phyloP scores from a whole-genome alignment of 1,140 invertebrate species.

The Drosophila chauvacae region DNA sequence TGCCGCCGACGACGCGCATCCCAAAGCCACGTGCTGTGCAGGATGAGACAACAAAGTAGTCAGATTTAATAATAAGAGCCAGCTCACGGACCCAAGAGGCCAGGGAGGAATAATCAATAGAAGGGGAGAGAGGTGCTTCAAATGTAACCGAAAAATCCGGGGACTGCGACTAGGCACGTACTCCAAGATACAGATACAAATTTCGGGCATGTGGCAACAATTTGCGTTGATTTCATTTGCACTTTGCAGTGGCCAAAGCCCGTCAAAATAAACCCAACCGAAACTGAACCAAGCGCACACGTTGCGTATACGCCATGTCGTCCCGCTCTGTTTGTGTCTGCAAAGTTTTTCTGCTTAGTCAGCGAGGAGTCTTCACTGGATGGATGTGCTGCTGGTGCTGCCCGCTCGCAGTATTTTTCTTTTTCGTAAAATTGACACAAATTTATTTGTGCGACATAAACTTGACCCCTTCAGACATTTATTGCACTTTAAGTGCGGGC shows the following conservation, averaged over 20 bases:
- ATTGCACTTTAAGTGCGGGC: conserved; percentile 13
- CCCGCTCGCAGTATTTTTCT: conserved; percentile 42
- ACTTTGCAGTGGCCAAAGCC: conserved; percentile 61
- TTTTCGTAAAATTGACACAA: conserved; percentile 23
- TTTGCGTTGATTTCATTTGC: conserved; percentile 81
- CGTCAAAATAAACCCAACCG: conserved; percentile 23
- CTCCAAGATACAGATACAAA: conserved; percentile 56
- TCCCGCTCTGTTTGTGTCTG: conserved; percentile 41
- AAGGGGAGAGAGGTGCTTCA: conserved; percentile 16
- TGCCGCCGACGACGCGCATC: conserved; percentile 96
- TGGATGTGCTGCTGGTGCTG: conserved; percentile 8
- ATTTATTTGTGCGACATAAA: conserved; percentile 46
- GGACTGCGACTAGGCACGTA: conserved; percentile 55
- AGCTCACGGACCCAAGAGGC: conserved; percentile 21
- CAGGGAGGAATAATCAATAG: conserved; percentile 66
- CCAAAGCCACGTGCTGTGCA: conserved; percentile 93
- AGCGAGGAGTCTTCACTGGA: conserved; percentile 11
- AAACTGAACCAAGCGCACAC: conserved; percentile 11
- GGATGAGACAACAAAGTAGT: conserved; percentile 44
- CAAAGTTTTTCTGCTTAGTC: conserved; percentile 62
- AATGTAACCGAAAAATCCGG: conserved; percentile 29
- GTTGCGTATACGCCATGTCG: conserved; percentile 64
- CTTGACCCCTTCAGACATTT: conserved; percentile 50
- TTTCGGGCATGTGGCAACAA: conserved; percentile 72
- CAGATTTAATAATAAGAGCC: conserved; percentile 67